Evolutionary conservation across 2,888 invertebrate genomes (phyloP).

Genomic region (Tetrapedia diversipes): DNA sequence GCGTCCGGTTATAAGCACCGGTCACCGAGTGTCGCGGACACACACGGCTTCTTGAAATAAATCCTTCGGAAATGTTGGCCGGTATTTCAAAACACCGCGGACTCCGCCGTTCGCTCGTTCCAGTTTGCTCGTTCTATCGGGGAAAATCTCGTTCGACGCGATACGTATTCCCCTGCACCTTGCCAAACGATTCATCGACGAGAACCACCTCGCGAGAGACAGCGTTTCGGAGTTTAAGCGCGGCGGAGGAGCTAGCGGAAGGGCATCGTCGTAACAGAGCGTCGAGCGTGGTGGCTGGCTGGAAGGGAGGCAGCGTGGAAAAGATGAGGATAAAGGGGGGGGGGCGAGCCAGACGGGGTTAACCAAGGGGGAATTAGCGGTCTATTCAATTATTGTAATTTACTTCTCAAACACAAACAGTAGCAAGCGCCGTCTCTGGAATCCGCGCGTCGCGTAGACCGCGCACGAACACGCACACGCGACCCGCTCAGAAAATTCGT

Average conservation of each 20-base stretch:
- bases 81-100: conserved; percentile 47
- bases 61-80: conserved; percentile 52
- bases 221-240: neutral
- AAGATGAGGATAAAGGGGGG: conserved; percentile 7
- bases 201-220: conserved; percentile 1
- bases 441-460: conserved; percentile 35
- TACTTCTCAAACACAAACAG: conserved; percentile 81
- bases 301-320: conserved; percentile 4
- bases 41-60: conserved; percentile 57
- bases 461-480: conserved; percentile 2
- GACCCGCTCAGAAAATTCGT: conserved; percentile 44
- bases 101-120: conserved; percentile 31
- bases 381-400: conserved; percentile 83
- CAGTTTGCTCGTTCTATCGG: conserved; percentile 23
- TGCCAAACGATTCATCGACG: neutral
- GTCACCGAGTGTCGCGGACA: conserved; percentile 46
- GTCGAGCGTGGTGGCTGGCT: neutral
- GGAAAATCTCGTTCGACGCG: conserved; percentile 18
- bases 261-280: neutral
- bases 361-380: conserved; percentile 78
- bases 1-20: conserved; percentile 64
- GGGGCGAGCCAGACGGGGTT: conserved; percentile 17
- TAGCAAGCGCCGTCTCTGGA: conserved; percentile 55
- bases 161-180: neutral
- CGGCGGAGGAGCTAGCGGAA: neutral